Percentiles rank a stretch among this genome's conserved stretches.
These are phyloP conservation scores for Hofmannophila pseudospretella DNA, from an alignment of 2,888 invertebrate genomes.

Conservation along the genomic window DNA sequence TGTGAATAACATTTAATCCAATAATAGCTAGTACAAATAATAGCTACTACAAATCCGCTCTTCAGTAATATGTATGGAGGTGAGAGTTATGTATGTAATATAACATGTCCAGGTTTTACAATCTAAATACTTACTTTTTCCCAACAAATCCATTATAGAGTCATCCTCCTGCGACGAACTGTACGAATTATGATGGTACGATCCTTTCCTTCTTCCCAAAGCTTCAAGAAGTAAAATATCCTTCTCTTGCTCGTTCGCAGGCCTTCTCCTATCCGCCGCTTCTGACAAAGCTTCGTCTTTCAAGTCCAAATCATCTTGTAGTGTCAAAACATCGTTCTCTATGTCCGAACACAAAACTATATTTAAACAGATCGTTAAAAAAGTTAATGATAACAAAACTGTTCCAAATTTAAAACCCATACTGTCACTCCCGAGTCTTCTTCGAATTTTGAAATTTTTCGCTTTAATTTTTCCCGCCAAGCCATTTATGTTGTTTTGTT, in stretches of 20 bases:
- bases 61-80: too few species aligned
- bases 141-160: conserved; percentile 89
- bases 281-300: conserved; percentile 29
- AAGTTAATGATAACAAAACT: conserved; percentile 29
- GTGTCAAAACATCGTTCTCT: conserved; percentile 65
- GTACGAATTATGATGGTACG: conserved; percentile 56
- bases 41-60: too few species aligned
- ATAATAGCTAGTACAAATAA: too few species aligned
- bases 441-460: conserved; percentile 54
- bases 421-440: conserved; percentile 28
- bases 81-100: too few species aligned
- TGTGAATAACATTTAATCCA: too few species aligned
- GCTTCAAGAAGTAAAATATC: conserved; percentile 86
- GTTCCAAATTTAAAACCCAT: conserved; percentile 21
- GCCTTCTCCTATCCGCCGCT: conserved; percentile 62
- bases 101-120: too few species aligned
- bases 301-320: conserved; percentile 60
- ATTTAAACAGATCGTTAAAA: conserved; percentile 30
- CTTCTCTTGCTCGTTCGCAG: conserved; percentile 83
- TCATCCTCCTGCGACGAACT: conserved; percentile 77
- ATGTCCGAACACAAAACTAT: conserved; percentile 44
- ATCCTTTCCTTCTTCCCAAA: conserved; percentile 81
- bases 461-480: conserved; percentile 45
- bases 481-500: conserved; percentile 34
- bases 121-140: conserved; percentile 83